Conservation (phyloP, 2,113 vertebrate species). For the Campylomormyrus tamandua region DNA sequence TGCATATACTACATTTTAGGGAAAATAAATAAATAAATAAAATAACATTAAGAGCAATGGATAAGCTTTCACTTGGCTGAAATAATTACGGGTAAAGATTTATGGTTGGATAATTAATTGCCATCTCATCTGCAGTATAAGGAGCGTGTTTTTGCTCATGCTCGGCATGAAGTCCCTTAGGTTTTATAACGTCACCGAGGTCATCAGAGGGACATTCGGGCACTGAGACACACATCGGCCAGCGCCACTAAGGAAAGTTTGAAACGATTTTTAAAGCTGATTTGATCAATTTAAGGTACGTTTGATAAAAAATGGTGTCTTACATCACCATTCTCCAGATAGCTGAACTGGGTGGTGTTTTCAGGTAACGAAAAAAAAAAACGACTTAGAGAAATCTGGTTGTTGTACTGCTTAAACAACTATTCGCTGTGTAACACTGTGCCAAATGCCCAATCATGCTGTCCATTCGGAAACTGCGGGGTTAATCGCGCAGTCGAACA, state of each 20-base stretch:
- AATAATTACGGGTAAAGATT: neutral
- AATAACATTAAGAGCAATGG: neutral
- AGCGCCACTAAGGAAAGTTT: neutral
- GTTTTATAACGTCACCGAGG: neutral
- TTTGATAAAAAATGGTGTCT: neutral
- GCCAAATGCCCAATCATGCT: neutral
- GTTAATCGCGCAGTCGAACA: neutral
- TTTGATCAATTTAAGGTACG: neutral
- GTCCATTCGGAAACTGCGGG: neutral
- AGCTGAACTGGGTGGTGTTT: neutral
- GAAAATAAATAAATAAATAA: neutral
- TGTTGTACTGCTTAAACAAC: neutral
- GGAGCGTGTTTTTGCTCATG: neutral
- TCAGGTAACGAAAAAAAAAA: neutral
- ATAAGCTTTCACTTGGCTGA: neutral
- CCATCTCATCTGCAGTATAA: neutral
- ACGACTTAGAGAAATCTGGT: neutral
- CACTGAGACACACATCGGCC: neutral
- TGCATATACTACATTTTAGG: neutral
- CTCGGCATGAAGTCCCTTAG: neutral
- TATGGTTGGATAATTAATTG: neutral
- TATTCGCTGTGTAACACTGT: neutral
- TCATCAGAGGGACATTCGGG: neutral
- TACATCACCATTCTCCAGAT: neutral
- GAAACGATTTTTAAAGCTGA: neutral